Evolutionary conservation across 2,113 vertebrate genomes (phyloP).

Genomic region (Urocitellus parryii): DNA sequence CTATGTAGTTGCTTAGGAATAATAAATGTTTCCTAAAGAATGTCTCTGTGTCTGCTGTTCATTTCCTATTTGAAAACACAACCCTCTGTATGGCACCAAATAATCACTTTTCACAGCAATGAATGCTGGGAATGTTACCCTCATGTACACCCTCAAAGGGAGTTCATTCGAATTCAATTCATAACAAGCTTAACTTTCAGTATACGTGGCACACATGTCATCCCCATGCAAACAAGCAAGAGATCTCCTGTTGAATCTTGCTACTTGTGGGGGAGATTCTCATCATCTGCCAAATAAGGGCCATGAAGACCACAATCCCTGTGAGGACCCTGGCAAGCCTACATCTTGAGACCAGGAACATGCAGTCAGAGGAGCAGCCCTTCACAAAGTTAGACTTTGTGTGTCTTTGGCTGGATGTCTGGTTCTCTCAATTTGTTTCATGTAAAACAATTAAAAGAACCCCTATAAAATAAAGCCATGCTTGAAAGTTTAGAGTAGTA

Average conservation of each 20-base stretch:
- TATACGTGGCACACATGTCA: background rate
- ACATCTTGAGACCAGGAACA: background rate
- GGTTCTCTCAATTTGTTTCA: background rate
- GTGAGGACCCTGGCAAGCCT: background rate
- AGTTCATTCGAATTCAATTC: slow-evolving; percentile 35
- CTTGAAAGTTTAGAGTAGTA: background rate
- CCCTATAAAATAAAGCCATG: background rate
- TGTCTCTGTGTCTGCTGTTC: background rate
- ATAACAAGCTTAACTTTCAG: slow-evolving; percentile 16
- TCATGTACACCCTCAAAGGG: background rate
- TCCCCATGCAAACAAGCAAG: background rate
- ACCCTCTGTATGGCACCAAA: background rate
- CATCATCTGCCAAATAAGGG: background rate
- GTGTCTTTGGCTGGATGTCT: background rate
- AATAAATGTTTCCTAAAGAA: slow-evolving; percentile 17
- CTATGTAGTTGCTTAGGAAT: slow-evolving; percentile 4
- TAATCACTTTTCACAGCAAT: slow-evolving; percentile 1
- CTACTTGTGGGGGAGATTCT: background rate
- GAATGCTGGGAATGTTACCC: background rate
- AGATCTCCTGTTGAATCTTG: background rate
- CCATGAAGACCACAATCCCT: background rate
- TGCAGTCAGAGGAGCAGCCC: background rate
- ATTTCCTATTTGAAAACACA: slow-evolving; percentile 4
- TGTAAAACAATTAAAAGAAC: too few relatives aligned
- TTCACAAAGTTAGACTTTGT: background rate